Percentiles rank a stretch among this genome's conserved stretches.
These are phyloP conservation scores for Chouioia cunea DNA, from an alignment of 2,888 invertebrate genomes.

Conservation along the genomic window DNA sequence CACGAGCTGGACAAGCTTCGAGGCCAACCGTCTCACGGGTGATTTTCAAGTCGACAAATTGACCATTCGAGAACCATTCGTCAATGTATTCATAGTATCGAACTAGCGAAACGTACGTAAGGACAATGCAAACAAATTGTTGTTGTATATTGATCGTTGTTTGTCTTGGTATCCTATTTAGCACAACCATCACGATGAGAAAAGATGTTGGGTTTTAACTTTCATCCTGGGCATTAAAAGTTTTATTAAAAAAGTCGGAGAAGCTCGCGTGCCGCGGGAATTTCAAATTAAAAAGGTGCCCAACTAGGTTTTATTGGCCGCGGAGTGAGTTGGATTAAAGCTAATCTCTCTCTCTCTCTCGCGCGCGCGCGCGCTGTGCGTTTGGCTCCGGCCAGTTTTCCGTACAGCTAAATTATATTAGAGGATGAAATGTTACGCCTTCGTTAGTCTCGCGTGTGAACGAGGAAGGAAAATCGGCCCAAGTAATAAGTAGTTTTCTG, in stretches of 20 bases:
- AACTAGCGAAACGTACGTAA: too few species aligned
- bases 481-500: too few species aligned
- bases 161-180: too few species aligned
- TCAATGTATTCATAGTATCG: too few species aligned
- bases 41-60: too few species aligned
- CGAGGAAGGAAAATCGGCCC: not conserved
- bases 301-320: conserved; percentile 18
- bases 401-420: conserved; percentile 13
- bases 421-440: conserved; percentile 11
- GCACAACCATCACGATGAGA: too few species aligned
- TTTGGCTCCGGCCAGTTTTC: too few species aligned
- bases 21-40: too few species aligned
- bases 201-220: not conserved
- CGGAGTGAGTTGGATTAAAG: conserved; percentile 19
- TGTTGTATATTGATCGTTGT: too few species aligned
- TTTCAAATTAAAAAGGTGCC: conserved; percentile 29
- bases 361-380: not conserved
- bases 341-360: conserved; percentile 9
- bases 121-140: too few species aligned
- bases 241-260: conserved; percentile 36
- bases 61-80: too few species aligned
- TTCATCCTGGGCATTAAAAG: conserved; percentile 14
- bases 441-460: conserved; percentile 8
- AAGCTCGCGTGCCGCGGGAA: conserved; percentile 1
- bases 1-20: too few species aligned